phyloP scores from a whole-genome alignment of 1,140 invertebrate species.

The Tenebrio molitor region DNA sequence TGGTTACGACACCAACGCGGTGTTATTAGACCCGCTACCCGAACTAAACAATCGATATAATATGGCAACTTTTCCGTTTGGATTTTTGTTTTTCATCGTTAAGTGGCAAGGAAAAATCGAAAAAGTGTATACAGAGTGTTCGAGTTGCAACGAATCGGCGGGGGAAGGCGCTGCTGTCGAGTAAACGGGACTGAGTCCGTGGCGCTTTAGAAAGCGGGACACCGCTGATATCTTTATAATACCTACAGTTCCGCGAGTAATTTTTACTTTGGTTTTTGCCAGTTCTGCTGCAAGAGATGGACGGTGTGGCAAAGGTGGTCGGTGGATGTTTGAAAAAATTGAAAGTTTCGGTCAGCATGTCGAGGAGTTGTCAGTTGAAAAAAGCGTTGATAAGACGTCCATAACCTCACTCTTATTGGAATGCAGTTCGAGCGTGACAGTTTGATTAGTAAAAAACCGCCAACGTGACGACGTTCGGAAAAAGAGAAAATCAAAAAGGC shows the following conservation, averaged over 20 bases:
- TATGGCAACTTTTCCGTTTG: constrained; percentile 30
- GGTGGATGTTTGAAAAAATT: too few species aligned
- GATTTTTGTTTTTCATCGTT: neutral
- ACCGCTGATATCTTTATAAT: constrained; percentile 46
- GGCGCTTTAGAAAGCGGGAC: constrained; percentile 48
- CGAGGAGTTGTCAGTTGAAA: too few species aligned
- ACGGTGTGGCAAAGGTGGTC: too few species aligned
- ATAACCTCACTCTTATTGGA: too few species aligned
- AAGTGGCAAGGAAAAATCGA: neutral
- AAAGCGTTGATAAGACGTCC: too few species aligned
- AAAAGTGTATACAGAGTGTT: neutral
- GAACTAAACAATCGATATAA: constrained; percentile 57
- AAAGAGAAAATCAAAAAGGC: too few species aligned
- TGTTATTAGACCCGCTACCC: constrained; percentile 57
- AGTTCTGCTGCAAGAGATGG: neutral
- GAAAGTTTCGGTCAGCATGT: too few species aligned
- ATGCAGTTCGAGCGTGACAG: too few species aligned
- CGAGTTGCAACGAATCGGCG: neutral
- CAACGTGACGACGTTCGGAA: too few species aligned
- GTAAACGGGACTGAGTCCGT: constrained; percentile 27
- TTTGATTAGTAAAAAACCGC: too few species aligned
- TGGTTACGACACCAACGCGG: constrained; percentile 60
- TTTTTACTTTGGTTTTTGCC: constrained; percentile 32
- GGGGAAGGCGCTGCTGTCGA: constrained; percentile 1
- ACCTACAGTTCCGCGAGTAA: constrained; percentile 37